Conservation (phyloP, 2,113 vertebrate species). For the Chamaetylas fuelleborni region DNA sequence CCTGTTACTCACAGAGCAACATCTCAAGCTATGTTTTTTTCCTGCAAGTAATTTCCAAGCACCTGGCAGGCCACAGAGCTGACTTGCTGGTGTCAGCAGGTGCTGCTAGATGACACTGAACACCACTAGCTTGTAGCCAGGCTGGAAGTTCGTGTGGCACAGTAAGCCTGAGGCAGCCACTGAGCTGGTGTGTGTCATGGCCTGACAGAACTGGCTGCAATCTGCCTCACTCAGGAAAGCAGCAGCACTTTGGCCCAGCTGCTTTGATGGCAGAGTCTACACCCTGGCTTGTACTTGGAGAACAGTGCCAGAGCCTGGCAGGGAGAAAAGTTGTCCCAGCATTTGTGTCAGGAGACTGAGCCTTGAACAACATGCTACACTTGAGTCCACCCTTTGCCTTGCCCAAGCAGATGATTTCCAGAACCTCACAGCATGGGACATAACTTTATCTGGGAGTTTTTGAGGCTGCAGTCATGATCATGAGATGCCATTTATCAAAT, state of each 20-base stretch:
- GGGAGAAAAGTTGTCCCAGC: neutral
- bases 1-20: neutral
- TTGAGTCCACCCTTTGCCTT: neutral
- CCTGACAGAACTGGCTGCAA: neutral
- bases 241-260: neutral
- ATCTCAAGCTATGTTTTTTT: too few relatives aligned
- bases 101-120: neutral
- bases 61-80: neutral
- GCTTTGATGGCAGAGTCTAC: neutral
- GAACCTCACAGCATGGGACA: neutral
- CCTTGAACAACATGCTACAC: neutral
- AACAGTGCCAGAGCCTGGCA: neutral
- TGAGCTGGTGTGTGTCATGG: neutral
- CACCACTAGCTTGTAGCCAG: neutral
- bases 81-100: neutral
- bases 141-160: neutral
- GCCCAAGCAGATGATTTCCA: neutral
- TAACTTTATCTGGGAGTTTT: neutral
- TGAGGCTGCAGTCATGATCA: constrained; percentile 2
- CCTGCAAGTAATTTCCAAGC: neutral
- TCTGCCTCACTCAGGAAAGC: neutral
- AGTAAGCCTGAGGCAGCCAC: neutral
- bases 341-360: neutral
- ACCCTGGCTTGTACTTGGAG: neutral
- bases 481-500: constrained; percentile 34